Evolutionary conservation across 2,797 vertebrate species (phyloP), one percentile per base, ranked within the genome.

Genomic region (Gambelia wislizenii): DNA sequence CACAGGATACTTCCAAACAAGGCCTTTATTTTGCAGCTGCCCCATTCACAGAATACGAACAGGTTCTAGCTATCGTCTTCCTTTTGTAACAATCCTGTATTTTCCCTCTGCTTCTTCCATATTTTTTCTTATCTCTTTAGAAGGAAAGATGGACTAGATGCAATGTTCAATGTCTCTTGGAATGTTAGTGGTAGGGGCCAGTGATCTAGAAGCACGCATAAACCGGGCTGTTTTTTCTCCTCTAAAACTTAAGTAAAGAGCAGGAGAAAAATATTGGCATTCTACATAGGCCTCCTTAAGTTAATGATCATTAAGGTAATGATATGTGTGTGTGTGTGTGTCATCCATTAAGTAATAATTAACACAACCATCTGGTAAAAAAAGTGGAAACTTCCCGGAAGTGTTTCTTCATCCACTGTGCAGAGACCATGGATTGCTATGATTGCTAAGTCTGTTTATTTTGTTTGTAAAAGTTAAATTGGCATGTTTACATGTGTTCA

Each of bases 281-380:
- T 85, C 33, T 72, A 1, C 82, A 0, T 76, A 75, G 76, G n/a
- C 39, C 52, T 78, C 88, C 39, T 56, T 27, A 76, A 14, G 74
- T 76, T 76, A 76, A 47, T 47, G 42, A 76, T 44, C 74, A 47
- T 30, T 69, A 81, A 89, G 87, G 90, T 90, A 85, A 84, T 86
- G 69, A n/a, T 39, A 36, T 36, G 47, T 70, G 77, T 6, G 8
- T 78, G 76, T 6, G 8, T 78, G 76, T 89, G 85, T 91, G 75
- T 36, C 54, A n/a, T 27, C 54, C 47, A 39, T 76, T 89, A 87
- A 64, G 76, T 27, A 77, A 61, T 59, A 39, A 86, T 85, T 64
- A 72, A 84, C 36, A 59, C 13, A 49, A 14, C 3, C 16, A 22
- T 81, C n/a, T 36, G 85, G 77, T 86, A 70, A 91, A 88, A 64